Base-by-base conservation (phyloP, 2,888 invertebrate species). In the Aphodius sticticus region DNA sequence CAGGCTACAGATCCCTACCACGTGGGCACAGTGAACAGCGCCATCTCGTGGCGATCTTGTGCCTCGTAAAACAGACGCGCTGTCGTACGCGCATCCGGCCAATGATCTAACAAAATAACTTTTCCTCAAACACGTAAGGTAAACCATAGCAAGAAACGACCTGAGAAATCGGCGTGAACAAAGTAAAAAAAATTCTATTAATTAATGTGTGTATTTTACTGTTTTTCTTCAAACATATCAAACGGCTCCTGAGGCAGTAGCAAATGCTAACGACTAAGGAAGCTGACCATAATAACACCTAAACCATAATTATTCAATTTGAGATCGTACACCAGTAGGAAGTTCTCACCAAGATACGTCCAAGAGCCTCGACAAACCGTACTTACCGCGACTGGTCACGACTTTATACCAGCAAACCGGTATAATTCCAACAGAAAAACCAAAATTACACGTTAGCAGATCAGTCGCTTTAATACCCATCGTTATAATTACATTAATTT, bases 301-400 rank as follows among this genome's bases (percentile, higher is more conserved):
- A 53, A 53, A 53, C 53, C 53, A 53, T 53, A 53, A 53, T 53
- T 53, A 53, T 53, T 53, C 53, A 53, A 53, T 53, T 53, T 53
- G 53, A 53, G 53, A 53, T 53, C 53, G 53, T 9, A 12, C 53
- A 53, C 53, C 53, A 5, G 53, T 53, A 9, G 53, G 53, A 53
- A 53, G 53, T 53, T 53, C 53, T 53, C 53, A 53, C 9, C 53
- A 53, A 53, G 53, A 0, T 5, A 12, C 26, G 26, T 26, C 9
- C 53, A 53, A 53, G 53, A 9, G 6, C 26, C 53, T 53, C 26
- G 3, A 26, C 26, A 26, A 53, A 53, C 53, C 53, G 12, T 53
- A 53, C 9, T 53, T 53, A 53, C 53, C 12, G 53, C 1, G 12
- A 53, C 53, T 53, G 53, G 53, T 53, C 53, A 53, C 53, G 53